Evolutionary conservation across 2,888 invertebrate genomes (phyloP).

Genomic region (Pimpla rufipes): DNA sequence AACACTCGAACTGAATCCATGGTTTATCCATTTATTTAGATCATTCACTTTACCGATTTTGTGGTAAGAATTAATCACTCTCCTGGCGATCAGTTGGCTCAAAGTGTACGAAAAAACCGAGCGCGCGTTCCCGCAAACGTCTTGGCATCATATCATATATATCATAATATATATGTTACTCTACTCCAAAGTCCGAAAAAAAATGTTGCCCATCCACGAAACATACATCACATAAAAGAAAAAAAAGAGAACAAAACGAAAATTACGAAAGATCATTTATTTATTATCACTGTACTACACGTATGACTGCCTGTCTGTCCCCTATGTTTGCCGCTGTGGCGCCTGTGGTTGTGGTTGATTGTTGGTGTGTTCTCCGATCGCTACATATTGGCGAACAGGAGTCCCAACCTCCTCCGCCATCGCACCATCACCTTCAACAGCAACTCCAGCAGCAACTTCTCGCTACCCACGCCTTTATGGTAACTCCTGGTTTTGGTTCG

Average conservation of each 20-base stretch:
- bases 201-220: slow-evolving; percentile 59
- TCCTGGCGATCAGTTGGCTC: neutral
- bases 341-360: slow-evolving; percentile 86
- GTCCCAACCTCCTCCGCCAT: slow-evolving; percentile 85
- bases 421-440: slow-evolving; percentile 85
- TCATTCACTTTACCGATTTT: too few relatives aligned
- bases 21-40: neutral
- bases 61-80: neutral
- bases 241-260: slow-evolving; percentile 42
- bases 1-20: slow-evolving; percentile 28
- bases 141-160: slow-evolving; percentile 67
- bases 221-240: slow-evolving; percentile 39
- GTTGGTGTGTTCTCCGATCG: slow-evolving; percentile 85
- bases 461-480: slow-evolving; percentile 86
- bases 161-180: slow-evolving; percentile 44
- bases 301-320: slow-evolving; percentile 86
- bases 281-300: slow-evolving; percentile 81
- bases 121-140: slow-evolving; percentile 62
- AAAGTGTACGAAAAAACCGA: slow-evolving; percentile 27
- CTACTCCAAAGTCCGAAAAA: slow-evolving; percentile 36
- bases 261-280: slow-evolving; percentile 61
- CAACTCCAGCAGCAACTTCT: slow-evolving; percentile 86
- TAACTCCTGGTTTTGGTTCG: slow-evolving; percentile 86
- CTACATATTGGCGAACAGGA: slow-evolving; percentile 84
- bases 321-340: slow-evolving; percentile 85